Percentiles rank a stretch among this genome's conserved stretches.
Evolutionary conservation across 2,888 invertebrate genomes (phyloP).

Genomic region (Trypoxylon attenuatum): DNA sequence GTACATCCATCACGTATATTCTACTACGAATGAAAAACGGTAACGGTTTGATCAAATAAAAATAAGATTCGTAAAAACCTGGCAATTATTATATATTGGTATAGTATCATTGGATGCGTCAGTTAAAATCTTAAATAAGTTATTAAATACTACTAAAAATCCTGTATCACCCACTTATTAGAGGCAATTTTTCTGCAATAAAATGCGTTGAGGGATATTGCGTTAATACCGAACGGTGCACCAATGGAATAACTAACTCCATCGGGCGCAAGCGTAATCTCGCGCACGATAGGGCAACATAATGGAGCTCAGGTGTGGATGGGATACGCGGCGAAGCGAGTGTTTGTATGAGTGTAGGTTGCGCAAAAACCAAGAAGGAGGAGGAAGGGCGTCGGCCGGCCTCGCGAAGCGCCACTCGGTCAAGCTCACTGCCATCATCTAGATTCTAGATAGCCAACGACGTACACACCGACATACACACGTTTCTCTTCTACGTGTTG

Average conservation of each 20-base stretch:
- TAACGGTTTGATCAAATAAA: no score
- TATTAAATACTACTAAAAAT: no score
- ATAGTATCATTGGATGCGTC: no score
- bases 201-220: constrained; percentile 31
- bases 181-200: no score
- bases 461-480: neutral
- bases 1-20: no score
- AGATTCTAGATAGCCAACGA: constrained; percentile 51
- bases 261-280: neutral
- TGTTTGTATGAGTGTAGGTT: constrained; percentile 51
- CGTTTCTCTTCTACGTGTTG: neutral
- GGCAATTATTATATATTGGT: no score
- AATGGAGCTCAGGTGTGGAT: constrained; percentile 49
- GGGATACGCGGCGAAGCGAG: constrained; percentile 13
- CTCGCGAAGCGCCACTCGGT: constrained; percentile 73
- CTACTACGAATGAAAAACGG: no score
- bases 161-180: no score
- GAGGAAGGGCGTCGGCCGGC: constrained; percentile 72
- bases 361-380: constrained; percentile 57
- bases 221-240: constrained; percentile 34
- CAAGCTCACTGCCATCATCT: constrained; percentile 70
- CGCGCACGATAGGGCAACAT: constrained; percentile 35
- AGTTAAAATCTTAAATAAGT: no score
- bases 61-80: no score
- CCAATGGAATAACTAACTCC: neutral